Conservation (phyloP, 2,888 invertebrate genomes). For the Deroplatys truncata region DNA sequence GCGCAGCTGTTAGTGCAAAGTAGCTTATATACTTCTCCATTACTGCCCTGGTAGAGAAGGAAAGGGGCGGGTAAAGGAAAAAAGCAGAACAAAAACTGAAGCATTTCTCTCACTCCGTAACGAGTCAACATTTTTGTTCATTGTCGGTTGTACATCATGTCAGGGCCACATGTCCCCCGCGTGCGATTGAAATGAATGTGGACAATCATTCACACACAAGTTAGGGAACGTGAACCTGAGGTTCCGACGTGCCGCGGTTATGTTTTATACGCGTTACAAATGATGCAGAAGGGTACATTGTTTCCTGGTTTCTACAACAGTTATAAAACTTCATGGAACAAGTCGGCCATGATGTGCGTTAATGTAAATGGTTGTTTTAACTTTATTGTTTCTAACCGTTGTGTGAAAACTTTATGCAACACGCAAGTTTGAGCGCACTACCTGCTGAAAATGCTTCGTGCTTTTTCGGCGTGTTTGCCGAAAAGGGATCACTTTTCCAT, state of each 20-base stretch:
- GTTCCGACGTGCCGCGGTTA: background rate
- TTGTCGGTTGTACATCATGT: constrained; percentile 15
- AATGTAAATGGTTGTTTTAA: background rate
- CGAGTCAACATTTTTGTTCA: constrained; percentile 20
- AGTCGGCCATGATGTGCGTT: background rate
- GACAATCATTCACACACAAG: constrained; percentile 3
- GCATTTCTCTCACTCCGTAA: background rate
- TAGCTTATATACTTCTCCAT: background rate
- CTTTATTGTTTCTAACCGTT: background rate
- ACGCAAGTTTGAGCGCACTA: no score
- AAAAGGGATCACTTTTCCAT: no score
- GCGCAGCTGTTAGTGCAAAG: background rate
- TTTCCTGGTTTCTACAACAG: background rate
- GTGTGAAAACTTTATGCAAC: background rate
- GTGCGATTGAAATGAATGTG: constrained; percentile 4
- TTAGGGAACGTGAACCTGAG: background rate
- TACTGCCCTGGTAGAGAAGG: background rate
- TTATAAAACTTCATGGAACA: background rate
- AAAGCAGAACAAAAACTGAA: background rate
- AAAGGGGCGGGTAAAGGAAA: background rate
- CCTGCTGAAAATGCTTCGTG: no score
- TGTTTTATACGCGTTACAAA: background rate
- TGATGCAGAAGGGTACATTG: background rate
- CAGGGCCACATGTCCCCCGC: constrained; percentile 2
- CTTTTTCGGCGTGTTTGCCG: no score